Conservation (phyloP, 1,140 invertebrate genomes). For the Drosophila navojoa region DNA sequence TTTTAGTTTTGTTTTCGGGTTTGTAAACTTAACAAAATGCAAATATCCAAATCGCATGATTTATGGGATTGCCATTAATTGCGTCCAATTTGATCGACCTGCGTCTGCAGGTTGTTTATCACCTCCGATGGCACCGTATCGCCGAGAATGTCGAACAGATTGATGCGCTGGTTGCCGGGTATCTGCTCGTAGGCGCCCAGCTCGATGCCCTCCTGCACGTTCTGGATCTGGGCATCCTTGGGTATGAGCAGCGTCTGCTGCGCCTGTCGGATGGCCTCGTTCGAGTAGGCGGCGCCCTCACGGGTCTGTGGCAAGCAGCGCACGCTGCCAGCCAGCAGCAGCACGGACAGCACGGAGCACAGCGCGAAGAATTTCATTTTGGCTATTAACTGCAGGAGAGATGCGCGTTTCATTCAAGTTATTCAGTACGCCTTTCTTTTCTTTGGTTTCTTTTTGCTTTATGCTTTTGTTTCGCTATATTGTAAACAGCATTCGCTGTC, state of each 20-base stretch:
- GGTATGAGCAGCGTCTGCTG: conserved; percentile 92
- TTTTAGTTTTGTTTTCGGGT: conserved; percentile 14
- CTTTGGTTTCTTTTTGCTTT: not conserved
- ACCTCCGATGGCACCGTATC: conserved; percentile 93
- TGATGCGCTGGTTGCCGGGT: conserved; percentile 91
- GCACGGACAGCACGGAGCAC: conserved; percentile 75
- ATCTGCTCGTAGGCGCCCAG: conserved; percentile 92
- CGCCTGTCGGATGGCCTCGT: conserved; percentile 93
- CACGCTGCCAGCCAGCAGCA: conserved; percentile 84
- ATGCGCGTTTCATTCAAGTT: conserved; percentile 25
- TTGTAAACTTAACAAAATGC: conserved; percentile 69
- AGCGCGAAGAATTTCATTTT: conserved; percentile 84
- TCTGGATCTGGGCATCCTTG: conserved; percentile 92
- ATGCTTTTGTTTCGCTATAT: not conserved
- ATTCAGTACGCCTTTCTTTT: not conserved
- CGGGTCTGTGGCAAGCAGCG: conserved; percentile 87
- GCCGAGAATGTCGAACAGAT: conserved; percentile 91
- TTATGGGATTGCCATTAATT: conserved; percentile 83
- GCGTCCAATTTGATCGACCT: conserved; percentile 91
- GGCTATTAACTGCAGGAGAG: conserved; percentile 25
- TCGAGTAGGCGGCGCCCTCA: conserved; percentile 91
- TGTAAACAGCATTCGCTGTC: conserved; percentile 38
- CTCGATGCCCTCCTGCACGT: conserved; percentile 93
- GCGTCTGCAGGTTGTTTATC: conserved; percentile 92
- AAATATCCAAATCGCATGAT: conserved; percentile 42